Conservation (phyloP, 2,888 invertebrate species). For the Parascotia fuliginaria region DNA sequence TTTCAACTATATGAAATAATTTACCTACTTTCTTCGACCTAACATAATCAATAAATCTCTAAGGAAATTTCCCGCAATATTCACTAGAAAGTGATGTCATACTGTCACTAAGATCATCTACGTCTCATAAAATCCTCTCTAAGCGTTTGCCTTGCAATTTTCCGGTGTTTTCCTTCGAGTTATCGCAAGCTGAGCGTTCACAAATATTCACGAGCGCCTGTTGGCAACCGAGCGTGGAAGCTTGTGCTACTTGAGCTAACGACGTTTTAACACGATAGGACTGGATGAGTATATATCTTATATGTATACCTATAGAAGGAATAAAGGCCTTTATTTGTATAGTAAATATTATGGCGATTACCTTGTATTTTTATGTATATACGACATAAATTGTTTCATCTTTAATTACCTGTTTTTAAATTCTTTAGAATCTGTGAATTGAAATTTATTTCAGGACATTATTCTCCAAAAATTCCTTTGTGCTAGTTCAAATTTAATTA, state of each 20-base stretch:
- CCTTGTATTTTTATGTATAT: too few species aligned
- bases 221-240: constrained; percentile 41
- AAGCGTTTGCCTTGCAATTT: constrained; percentile 44
- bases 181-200: constrained; percentile 24
- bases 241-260: constrained; percentile 14
- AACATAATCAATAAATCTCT: background rate
- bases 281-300: background rate
- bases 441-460: constrained; percentile 16
- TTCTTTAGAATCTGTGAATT: too few species aligned
- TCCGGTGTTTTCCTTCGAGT: constrained; percentile 50
- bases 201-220: constrained; percentile 8
- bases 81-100: background rate
- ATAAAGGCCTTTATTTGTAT: too few species aligned
- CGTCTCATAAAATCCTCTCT: constrained; percentile 22
- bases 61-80: background rate
- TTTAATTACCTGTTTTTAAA: too few species aligned
- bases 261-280: constrained; percentile 20
- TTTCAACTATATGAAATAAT: too few species aligned
- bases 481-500: constrained; percentile 30
- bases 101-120: constrained; percentile 10
- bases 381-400: too few species aligned
- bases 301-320: too few species aligned
- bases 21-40: too few species aligned
- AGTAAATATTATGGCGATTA: too few species aligned
- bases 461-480: constrained; percentile 11